Evolutionary conservation across 2,113 vertebrate genomes (phyloP).

Genomic region (Festucalex cinctus): DNA sequence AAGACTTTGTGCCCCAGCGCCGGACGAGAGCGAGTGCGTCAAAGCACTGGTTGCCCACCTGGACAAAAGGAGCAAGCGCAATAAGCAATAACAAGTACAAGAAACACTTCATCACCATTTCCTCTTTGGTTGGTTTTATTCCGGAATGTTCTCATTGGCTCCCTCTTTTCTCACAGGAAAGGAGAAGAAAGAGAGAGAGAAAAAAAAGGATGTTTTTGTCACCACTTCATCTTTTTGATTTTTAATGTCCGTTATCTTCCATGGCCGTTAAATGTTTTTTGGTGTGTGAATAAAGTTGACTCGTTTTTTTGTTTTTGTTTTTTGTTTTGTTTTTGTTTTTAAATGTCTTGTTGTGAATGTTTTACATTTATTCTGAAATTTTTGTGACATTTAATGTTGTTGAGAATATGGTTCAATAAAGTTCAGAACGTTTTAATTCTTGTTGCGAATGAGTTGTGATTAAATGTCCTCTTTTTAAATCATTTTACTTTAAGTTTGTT

Average conservation of each 20-base stretch:
- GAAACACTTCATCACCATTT: no score
- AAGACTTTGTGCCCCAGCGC: constrained; percentile 35
- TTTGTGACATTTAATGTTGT: no score
- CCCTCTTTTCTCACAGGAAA: no score
- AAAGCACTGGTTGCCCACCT: neutral
- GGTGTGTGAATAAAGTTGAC: neutral
- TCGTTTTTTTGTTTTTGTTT: neutral
- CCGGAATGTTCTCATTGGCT: no score
- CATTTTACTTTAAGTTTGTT: no score
- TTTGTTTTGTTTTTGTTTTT: neutral
- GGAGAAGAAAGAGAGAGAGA: neutral
- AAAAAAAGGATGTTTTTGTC: neutral
- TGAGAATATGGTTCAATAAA: no score
- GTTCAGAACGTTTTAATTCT: no score
- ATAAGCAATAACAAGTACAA: no score
- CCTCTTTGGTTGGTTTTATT: no score
- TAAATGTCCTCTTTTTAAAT: no score
- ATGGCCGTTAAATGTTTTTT: neutral
- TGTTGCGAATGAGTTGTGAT: no score
- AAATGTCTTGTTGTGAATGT: no score
- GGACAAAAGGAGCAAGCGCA: constrained; percentile 4
- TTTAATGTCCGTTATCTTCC: neutral
- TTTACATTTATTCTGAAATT: neutral
- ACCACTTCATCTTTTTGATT: neutral
- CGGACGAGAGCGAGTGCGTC: constrained; percentile 16